These are phyloP conservation scores for Poecilia gillii DNA, from an alignment of 2,797 vertebrate species.

Conservation along the genomic window DNA sequence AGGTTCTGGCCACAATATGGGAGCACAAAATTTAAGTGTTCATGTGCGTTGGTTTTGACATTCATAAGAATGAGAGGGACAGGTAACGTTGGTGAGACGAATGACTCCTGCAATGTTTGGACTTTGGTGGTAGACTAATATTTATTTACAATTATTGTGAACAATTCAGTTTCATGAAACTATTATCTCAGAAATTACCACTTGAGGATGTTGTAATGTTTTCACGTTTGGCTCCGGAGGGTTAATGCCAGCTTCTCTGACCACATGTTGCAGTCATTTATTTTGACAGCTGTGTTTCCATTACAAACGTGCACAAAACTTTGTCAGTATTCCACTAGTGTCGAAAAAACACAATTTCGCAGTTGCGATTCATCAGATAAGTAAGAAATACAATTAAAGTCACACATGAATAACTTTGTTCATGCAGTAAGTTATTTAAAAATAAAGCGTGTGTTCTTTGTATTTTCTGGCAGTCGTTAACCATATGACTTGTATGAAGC, in stretches of 20 bases:
- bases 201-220: slow-evolving; percentile 36
- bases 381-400: too few relatives aligned
- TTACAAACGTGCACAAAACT: too few relatives aligned
- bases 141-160: neutral
- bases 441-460: too few relatives aligned
- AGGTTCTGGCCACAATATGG: slow-evolving; percentile 30
- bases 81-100: neutral
- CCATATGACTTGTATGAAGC: too few relatives aligned
- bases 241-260: slow-evolving; percentile 63
- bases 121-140: neutral
- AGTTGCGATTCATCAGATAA: too few relatives aligned
- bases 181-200: neutral
- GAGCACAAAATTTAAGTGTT: slow-evolving; percentile 36
- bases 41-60: slow-evolving; percentile 27
- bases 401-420: too few relatives aligned
- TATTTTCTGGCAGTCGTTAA: too few relatives aligned
- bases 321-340: too few relatives aligned
- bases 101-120: neutral
- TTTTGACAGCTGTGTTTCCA: too few relatives aligned
- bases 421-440: too few relatives aligned
- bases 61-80: neutral
- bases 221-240: slow-evolving; percentile 37
- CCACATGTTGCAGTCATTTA: slow-evolving; percentile 57
- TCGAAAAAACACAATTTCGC: too few relatives aligned
- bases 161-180: neutral